Base-by-base conservation (phyloP, 2,888 invertebrate genomes). In the Epistrophella euchroma region DNA sequence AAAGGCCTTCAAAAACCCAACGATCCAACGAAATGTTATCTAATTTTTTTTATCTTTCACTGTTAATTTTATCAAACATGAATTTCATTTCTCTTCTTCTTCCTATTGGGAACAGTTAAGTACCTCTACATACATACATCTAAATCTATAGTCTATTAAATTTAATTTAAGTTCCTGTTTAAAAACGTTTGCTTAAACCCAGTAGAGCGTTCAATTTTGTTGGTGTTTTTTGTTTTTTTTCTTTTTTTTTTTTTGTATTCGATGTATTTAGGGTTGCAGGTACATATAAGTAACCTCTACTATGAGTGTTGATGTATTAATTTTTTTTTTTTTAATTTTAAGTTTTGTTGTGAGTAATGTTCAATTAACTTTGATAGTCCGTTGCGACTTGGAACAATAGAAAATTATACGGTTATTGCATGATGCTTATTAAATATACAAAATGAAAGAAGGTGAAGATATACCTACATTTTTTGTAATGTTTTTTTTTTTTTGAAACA, bases 181-280 rank as follows among this genome's bases (percentile, higher is more conserved):
- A 15, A 72, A 52, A 71, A 79, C 25, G 55, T 73, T 78, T 70
- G 52, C 78, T 37, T 35, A 72, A 72, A 72, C 55, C 68, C 84
- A 80, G 45, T 85, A 85, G 80, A 85, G 80, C 84, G 72, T 80
- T 85, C 40, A 55, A 47, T 75, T 84, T 66, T 84, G n/a, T n/a
- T n/a, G n/a, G n/a, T n/a, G n/a, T n/a, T n/a, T n/a, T n/a, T n/a
- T n/a, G n/a, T n/a, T n/a, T n/a, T n/a, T n/a, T n/a, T n/a, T n/a
- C n/a, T 56, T 45, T 19, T 28, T 52, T 76, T 43, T 37, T 37
- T 28, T 62, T 10, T 25, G 37, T 37, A 15, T 47, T 35, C 43
- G 11, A 32, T 11, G 32, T 71, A 17, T 17, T 5, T 40, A 45
- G 0, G 17, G n/a, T n/a, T n/a, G n/a, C n/a, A n/a, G n/a, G n/a